Conservation (phyloP, 2,888 invertebrate genomes). For the Xanthorhoe designata region DNA sequence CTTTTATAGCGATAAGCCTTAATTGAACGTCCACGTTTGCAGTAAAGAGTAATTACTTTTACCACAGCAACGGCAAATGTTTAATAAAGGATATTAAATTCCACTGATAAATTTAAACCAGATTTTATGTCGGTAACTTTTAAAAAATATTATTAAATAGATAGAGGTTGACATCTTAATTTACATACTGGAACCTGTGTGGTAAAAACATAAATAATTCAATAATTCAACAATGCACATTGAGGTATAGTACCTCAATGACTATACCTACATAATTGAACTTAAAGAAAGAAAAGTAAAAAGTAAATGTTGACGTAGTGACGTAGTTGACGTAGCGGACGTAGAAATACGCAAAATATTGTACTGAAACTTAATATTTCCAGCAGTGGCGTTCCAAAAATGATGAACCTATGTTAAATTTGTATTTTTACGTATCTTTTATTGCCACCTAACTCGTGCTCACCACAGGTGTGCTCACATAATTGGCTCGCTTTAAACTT, state of each 20-base stretch:
- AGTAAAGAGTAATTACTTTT: slow-evolving; percentile 24
- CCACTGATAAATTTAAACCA: slow-evolving; percentile 11
- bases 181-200: background rate
- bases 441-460: slow-evolving; percentile 21
- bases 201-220: background rate
- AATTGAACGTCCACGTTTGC: slow-evolving; percentile 26
- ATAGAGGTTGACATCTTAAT: background rate
- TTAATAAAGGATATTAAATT: slow-evolving; percentile 19
- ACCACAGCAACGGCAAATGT: slow-evolving; percentile 18
- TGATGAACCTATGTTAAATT: no score
- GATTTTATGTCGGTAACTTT: background rate
- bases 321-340: no score
- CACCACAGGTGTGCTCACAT: slow-evolving; percentile 35
- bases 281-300: no score
- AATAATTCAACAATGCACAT: no score
- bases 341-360: no score
- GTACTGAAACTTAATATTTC: no score
- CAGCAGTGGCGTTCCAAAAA: no score
- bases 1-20: slow-evolving; percentile 17
- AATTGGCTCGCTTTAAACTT: slow-evolving; percentile 39
- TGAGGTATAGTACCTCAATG: no score
- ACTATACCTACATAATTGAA: no score
- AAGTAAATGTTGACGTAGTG: no score
- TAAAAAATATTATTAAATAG: background rate
- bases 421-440: slow-evolving; percentile 5